A percentile compares a stretch with the other conserved stretches of the same genome.
Evolutionary conservation across 2,797 vertebrate genomes (phyloP).

Genomic region (Melanotaenia maccullochi): DNA sequence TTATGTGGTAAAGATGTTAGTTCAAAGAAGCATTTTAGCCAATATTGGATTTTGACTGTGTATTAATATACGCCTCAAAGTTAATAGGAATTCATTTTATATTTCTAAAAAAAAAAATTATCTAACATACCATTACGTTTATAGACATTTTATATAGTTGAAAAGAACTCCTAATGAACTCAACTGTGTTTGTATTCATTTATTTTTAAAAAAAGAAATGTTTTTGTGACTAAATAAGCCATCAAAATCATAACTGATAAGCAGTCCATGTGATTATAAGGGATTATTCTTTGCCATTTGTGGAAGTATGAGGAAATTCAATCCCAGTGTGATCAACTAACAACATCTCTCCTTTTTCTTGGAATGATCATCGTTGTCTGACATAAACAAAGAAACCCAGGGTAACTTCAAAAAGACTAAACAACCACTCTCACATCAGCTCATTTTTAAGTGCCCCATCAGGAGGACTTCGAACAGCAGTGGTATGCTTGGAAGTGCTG

Average conservation of each 20-base stretch:
- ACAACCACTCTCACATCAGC: not conserved
- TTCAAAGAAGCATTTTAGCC: not conserved
- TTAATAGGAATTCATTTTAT: too few species aligned
- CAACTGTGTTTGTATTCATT: too few species aligned
- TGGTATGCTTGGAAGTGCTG: not conserved
- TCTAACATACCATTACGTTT: too few species aligned
- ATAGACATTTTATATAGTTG: too few species aligned
- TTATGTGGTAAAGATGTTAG: not conserved
- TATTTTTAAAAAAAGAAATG: too few species aligned
- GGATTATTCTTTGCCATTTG: not conserved
- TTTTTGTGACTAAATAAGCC: too few species aligned
- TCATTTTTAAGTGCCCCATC: not conserved
- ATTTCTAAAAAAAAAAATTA: too few species aligned
- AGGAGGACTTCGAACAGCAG: not conserved
- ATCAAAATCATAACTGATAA: too few species aligned
- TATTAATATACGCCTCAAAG: too few species aligned
- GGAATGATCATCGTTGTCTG: not conserved
- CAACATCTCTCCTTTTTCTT: not conserved
- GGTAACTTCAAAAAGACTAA: not conserved
- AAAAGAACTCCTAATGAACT: too few species aligned
- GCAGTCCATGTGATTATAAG: too few species aligned
- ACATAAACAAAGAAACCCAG: not conserved
- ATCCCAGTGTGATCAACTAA: not conserved
- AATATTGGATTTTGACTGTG: too few species aligned
- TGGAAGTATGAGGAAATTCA: not conserved